phyloP scores from a whole-genome alignment of 2,113 vertebrate species.

The Corythaeola cristata region DNA sequence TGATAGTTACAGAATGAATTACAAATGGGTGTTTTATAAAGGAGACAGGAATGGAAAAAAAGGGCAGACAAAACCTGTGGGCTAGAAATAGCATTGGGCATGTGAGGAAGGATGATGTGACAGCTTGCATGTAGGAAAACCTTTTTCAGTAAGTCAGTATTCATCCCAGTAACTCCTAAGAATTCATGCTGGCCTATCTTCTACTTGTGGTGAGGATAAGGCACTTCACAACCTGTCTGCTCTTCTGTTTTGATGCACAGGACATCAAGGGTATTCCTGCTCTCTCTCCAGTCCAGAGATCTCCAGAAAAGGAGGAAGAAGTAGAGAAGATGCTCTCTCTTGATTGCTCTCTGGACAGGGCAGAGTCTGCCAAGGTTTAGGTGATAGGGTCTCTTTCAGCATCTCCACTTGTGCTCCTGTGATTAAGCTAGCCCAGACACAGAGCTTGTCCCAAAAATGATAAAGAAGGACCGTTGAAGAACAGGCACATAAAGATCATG shows the following conservation, averaged over 20 bases:
- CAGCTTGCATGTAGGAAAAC: neutral
- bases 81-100: neutral
- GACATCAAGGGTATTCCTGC: neutral
- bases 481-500: neutral
- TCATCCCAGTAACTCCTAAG: neutral
- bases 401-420: neutral
- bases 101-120: neutral
- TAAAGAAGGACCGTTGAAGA: neutral
- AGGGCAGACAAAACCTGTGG: neutral
- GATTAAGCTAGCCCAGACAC: neutral
- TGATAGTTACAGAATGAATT: neutral
- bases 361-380: neutral
- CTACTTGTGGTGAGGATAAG: neutral
- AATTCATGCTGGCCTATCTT: neutral
- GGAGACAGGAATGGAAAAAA: neutral
- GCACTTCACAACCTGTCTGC: neutral
- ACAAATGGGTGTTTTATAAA: neutral
- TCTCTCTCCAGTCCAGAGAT: neutral
- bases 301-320: neutral
- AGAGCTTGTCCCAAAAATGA: neutral
- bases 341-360: neutral
- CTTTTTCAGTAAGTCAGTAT: neutral
- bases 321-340: neutral
- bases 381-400: neutral
- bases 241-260: neutral